Base-by-base conservation (phyloP, 1,140 invertebrate species). In the Aphelenchoides avenae region DNA sequence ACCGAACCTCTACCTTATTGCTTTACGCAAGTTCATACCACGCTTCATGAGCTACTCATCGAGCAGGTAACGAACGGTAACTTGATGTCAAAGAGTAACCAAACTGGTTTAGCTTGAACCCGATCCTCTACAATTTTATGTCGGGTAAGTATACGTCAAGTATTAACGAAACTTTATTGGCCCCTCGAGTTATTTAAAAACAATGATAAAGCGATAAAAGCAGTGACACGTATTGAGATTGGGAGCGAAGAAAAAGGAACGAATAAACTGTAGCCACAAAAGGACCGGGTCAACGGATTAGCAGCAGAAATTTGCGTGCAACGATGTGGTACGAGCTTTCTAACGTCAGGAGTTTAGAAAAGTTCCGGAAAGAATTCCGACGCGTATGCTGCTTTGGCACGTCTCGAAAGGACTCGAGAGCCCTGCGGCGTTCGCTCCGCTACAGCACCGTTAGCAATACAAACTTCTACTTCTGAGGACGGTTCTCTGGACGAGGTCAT, bases 21-120 rank as follows among this genome's bases (percentile, higher is more conserved):
- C 61, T 13, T 44, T 62, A 18, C 37, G 64, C 18, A 66, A 66
- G 40, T 66, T 66, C 40, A 68, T 66, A 47, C 64, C 64, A 24
- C 51, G 64, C 18, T 34, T 70, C 15, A 59, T 66, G 55, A 56
- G 51, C 31, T 66, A 66, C 42, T 54, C 49, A 26, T 53, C 64
- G 11, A 91, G 79, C 91, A 91, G 78, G 89, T 91, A 72, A 91
- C 91, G 89, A 89, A 87, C 74, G 87, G 89, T 91, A 82, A 86
- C 83, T 82, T 66, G 62, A 66, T 33, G 24, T 13, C 60, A 2
- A 22, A 7, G 13, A 43, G 13, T 1, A 15, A n/a, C 3, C 37
- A 50, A 43, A 13, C 13, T 13, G 13, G 34, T 36, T 13, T 18
- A 18, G 34, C 34, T 36, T 36, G 34, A 50, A 50, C 37, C 3